phyloP scores from a whole-genome alignment of 2,888 invertebrate species.

The Rhogogaster chlorosoma region DNA sequence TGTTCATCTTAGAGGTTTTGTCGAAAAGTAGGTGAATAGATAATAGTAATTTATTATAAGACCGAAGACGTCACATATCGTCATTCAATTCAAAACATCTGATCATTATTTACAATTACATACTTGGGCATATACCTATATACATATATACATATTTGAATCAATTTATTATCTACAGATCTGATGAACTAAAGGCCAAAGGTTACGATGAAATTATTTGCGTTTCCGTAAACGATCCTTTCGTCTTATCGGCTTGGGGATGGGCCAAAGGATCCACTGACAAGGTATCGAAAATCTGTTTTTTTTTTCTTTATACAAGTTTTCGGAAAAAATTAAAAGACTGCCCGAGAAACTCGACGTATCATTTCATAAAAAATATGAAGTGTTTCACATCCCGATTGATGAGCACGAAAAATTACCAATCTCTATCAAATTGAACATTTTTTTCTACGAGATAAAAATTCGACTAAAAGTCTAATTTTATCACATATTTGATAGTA shows the following conservation, averaged over 20 bases:
- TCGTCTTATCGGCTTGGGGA: conserved; percentile 80
- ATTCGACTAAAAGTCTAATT: no score
- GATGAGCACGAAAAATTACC: no score
- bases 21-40: conserved; percentile 67
- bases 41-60: neutral
- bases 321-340: no score
- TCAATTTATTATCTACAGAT: conserved; percentile 54
- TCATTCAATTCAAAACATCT: no score
- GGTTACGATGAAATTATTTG: conserved; percentile 78
- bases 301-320: neutral
- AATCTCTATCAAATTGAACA: neutral
- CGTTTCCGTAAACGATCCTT: conserved; percentile 80
- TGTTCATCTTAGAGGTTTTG: conserved; percentile 79
- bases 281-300: conserved; percentile 70
- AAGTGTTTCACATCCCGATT: no score
- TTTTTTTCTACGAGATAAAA: no score
- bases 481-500: no score
- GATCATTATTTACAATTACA: no score
- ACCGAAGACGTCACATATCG: neutral
- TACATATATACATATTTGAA: neutral
- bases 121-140: neutral
- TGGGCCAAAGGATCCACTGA: conserved; percentile 71
- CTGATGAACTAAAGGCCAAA: conserved; percentile 75
- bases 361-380: neutral
- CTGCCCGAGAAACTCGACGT: no score